phyloP scores from a whole-genome alignment of 2,888 invertebrate species.

The Coenonympha glycerion region DNA sequence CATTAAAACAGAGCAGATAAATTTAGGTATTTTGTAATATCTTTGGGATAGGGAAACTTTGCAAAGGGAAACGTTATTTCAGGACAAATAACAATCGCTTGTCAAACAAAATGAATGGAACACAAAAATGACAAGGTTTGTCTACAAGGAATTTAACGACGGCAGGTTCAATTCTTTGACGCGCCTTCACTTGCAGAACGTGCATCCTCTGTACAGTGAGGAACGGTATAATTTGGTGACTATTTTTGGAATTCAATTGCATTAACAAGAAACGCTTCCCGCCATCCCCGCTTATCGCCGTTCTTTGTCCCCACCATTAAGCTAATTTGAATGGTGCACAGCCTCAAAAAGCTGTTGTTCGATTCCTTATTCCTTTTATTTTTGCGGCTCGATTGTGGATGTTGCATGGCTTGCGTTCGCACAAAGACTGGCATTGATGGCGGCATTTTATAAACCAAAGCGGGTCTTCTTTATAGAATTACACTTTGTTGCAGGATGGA shows the following conservation, averaged over 20 bases:
- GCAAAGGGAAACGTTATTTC: not conserved
- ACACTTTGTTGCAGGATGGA: not conserved
- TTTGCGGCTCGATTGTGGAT: constrained; percentile 60
- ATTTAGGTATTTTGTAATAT: too few relatives aligned
- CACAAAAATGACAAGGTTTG: not conserved
- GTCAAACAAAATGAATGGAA: not conserved
- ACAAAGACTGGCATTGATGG: constrained; percentile 61
- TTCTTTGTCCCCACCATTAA: constrained; percentile 71
- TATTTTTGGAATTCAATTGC: constrained; percentile 49
- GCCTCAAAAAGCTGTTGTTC: constrained; percentile 70
- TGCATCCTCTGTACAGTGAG: constrained; percentile 15
- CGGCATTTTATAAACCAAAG: constrained; percentile 42
- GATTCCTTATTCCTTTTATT: constrained; percentile 68
- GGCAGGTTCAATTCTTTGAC: constrained; percentile 6
- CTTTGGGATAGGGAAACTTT: too few relatives aligned
- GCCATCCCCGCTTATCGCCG: constrained; percentile 61
- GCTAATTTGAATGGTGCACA: constrained; percentile 74
- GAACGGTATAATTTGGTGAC: constrained; percentile 27
- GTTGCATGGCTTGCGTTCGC: constrained; percentile 61
- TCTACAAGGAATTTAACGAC: constrained; percentile 7
- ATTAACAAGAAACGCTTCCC: constrained; percentile 49
- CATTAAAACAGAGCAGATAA: too few relatives aligned
- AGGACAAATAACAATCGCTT: not conserved
- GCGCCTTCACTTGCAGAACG: constrained; percentile 8
- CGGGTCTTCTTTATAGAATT: constrained; percentile 23